Percentiles rank a stretch among this genome's conserved stretches.
These are phyloP conservation scores for Eulithis prunata DNA, from an alignment of 2,888 invertebrate species.

Conservation along the genomic window DNA sequence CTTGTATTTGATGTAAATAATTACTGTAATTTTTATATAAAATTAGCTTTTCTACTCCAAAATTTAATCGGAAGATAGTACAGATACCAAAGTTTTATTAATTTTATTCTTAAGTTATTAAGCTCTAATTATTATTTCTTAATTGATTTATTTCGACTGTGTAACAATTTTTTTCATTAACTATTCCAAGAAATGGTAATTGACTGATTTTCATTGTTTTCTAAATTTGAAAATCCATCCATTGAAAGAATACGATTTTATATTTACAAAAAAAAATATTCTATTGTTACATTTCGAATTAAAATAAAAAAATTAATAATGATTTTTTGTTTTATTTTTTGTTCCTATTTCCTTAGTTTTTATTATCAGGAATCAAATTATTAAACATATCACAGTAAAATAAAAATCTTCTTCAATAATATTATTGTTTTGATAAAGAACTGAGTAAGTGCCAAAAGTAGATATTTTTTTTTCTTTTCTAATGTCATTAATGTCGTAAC, in stretches of 20 bases:
- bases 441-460: conserved; percentile 52
- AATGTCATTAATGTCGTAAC: conserved; percentile 49
- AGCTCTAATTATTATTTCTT: conserved; percentile 69
- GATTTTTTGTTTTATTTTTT: conserved; percentile 71
- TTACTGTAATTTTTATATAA: conserved; percentile 73
- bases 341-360: conserved; percentile 55
- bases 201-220: conserved; percentile 52
- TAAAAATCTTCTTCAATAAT: conserved; percentile 38
- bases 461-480: conserved; percentile 30
- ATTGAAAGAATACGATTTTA: conserved; percentile 78
- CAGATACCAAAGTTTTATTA: conserved; percentile 83
- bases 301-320: conserved; percentile 72
- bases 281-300: conserved; percentile 81
- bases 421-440: conserved; percentile 44
- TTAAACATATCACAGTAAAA: conserved; percentile 70
- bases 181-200: conserved; percentile 43
- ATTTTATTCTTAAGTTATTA: conserved; percentile 79
- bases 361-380: conserved; percentile 57
- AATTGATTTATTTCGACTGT: conserved; percentile 59
- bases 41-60: conserved; percentile 76
- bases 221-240: conserved; percentile 74
- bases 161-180: conserved; percentile 57
- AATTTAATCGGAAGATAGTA: conserved; percentile 81
- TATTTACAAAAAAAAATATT: conserved; percentile 71
- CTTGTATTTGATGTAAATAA: conserved; percentile 69